A percentile compares a stretch with the other conserved stretches of the same genome.
Conservation (phyloP, 2,797 vertebrate genomes). For the Catostomus latipinnis region DNA sequence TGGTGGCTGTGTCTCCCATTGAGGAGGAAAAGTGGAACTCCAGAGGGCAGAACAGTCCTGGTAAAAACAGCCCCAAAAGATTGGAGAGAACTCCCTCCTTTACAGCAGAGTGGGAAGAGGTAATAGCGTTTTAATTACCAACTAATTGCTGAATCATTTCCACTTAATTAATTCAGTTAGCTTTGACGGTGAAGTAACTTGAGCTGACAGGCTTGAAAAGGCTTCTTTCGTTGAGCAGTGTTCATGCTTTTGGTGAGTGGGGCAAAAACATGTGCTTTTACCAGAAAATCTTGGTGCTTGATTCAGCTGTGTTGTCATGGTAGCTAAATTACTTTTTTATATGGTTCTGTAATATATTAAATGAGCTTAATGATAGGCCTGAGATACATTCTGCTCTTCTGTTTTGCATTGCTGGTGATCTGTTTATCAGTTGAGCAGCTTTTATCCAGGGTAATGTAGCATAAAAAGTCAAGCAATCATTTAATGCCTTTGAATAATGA, state of each 20-base stretch:
- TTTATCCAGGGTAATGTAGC: conserved; percentile 43
- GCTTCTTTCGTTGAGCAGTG: not conserved
- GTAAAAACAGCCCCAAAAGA: conserved; percentile 78
- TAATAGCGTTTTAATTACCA: conserved; percentile 68
- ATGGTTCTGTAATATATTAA: conserved; percentile 19
- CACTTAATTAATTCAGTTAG: conserved; percentile 42
- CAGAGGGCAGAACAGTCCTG: conserved; percentile 77
- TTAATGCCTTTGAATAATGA: conserved; percentile 28
- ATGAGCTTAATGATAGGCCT: conserved; percentile 18
- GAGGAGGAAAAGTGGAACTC: conserved; percentile 83
- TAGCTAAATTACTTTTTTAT: conserved; percentile 33
- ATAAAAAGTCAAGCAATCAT: conserved; percentile 17
- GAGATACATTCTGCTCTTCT: not conserved
- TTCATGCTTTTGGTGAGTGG: conserved; percentile 23
- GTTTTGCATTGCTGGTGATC: conserved; percentile 22
- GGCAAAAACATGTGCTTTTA: conserved; percentile 20
- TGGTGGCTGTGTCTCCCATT: conserved; percentile 87
- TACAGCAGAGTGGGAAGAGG: conserved; percentile 98
- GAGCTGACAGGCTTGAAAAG: conserved; percentile 30
- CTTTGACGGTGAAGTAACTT: conserved; percentile 25
- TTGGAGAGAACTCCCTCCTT: conserved; percentile 94
- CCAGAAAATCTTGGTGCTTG: conserved; percentile 1
- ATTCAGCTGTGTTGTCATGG: conserved; percentile 19
- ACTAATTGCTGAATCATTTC: conserved; percentile 38
- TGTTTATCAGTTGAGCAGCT: conserved; percentile 19